Conservation (phyloP, 2,888 invertebrate genomes). For the Amphimallon solstitiale region DNA sequence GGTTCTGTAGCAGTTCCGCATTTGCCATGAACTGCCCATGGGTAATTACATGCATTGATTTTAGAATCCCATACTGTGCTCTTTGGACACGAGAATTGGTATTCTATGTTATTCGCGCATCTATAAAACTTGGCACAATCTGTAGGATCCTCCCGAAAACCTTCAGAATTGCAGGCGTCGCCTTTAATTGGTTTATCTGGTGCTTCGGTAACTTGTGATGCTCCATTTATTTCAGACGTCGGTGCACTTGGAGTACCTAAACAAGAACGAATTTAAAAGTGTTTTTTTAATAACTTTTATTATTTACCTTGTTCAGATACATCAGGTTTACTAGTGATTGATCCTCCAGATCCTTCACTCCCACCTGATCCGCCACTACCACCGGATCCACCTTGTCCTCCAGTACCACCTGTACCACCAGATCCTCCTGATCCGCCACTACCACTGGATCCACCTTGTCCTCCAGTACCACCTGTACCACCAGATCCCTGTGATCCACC, state of each 20-base stretch:
- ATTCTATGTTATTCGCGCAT: slow-evolving; percentile 72
- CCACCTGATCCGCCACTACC: slow-evolving; percentile 3
- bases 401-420: background rate
- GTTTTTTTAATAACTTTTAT: background rate
- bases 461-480: slow-evolving; percentile 35
- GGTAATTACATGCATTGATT: slow-evolving; percentile 35
- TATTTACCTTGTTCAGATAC: background rate
- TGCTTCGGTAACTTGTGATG: slow-evolving; percentile 23
- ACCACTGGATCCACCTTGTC: slow-evolving; percentile 3
- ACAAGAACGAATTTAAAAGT: too few relatives aligned
- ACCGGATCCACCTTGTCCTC: background rate
- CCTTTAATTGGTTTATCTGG: slow-evolving; percentile 23
- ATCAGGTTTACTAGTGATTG: background rate
- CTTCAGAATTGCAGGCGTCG: slow-evolving; percentile 69
- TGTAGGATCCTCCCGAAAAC: slow-evolving; percentile 74
- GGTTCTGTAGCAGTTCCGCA: slow-evolving; percentile 40
- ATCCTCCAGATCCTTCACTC: background rate
- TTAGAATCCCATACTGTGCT: slow-evolving; percentile 66
- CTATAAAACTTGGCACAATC: slow-evolving; percentile 81
- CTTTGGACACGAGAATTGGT: slow-evolving; percentile 77
- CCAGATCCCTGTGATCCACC: slow-evolving; percentile 27
- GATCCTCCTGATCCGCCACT: slow-evolving; percentile 7
- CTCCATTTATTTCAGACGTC: slow-evolving; percentile 37
- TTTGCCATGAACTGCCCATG: slow-evolving; percentile 34
- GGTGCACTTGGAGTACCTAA: background rate